phyloP scores from a whole-genome alignment of 2,797 vertebrate species.

The Alfaro cultratus region DNA sequence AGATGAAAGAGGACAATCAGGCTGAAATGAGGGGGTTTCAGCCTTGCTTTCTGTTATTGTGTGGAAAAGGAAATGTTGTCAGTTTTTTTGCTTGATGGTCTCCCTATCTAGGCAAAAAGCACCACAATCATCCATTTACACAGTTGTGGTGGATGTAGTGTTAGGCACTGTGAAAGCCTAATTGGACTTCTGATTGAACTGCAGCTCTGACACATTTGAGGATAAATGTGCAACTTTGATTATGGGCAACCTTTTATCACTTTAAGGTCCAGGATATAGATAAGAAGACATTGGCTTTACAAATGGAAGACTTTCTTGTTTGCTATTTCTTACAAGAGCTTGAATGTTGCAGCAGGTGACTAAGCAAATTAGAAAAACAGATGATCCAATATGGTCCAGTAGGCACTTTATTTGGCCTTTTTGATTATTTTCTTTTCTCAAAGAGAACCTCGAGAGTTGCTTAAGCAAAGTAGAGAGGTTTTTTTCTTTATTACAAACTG shows the following conservation, averaged over 20 bases:
- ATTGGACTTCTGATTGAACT: conserved; percentile 51
- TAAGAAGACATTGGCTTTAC: conserved; percentile 33
- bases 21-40: conserved; percentile 35
- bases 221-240: conserved; percentile 27
- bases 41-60: conserved; percentile 23
- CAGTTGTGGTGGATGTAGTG: conserved; percentile 18
- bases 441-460: conserved; percentile 3
- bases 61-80: conserved; percentile 14
- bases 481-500: conserved; percentile 42
- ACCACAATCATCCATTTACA: conserved; percentile 23
- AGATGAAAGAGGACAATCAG: conserved; percentile 65
- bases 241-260: conserved; percentile 46
- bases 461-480: conserved; percentile 9
- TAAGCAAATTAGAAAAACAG: conserved; percentile 16
- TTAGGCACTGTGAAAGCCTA: conserved; percentile 17
- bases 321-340: not conserved
- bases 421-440: conserved; percentile 37
- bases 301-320: conserved; percentile 22
- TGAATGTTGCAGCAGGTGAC: conserved; percentile 7
- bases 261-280: conserved; percentile 28
- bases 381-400: conserved; percentile 15
- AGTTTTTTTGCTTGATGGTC: conserved; percentile 37
- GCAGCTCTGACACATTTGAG: conserved; percentile 30
- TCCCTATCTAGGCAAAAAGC: conserved; percentile 16
- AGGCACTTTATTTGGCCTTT: conserved; percentile 35